phyloP scores from a whole-genome alignment of 2,888 invertebrate species.

The Electrophaes corylata region DNA sequence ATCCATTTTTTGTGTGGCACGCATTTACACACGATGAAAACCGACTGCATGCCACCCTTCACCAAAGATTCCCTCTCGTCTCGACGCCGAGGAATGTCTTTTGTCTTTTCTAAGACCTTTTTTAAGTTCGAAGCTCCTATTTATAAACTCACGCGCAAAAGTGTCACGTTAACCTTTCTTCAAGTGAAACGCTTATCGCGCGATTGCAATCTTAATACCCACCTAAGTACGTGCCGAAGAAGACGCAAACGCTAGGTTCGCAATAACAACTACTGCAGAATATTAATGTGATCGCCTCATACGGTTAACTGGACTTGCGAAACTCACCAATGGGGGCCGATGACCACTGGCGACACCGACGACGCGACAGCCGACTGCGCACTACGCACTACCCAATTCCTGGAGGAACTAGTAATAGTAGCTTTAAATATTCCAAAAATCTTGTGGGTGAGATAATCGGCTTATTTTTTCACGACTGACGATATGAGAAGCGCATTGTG shows the following conservation, averaged over 20 bases:
- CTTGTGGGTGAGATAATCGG: constrained; percentile 41
- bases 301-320: constrained; percentile 82
- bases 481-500: constrained; percentile 60
- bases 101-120: constrained; percentile 62
- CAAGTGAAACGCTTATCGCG: constrained; percentile 27
- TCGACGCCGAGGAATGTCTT: constrained; percentile 71
- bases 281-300: constrained; percentile 78
- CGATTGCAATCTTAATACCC: constrained; percentile 37
- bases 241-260: constrained; percentile 66
- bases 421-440: constrained; percentile 36
- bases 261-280: constrained; percentile 74
- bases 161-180: constrained; percentile 25
- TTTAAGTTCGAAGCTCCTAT: constrained; percentile 21
- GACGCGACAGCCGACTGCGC: constrained; percentile 45
- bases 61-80: constrained; percentile 72
- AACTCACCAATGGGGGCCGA: constrained; percentile 79
- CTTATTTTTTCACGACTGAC: constrained; percentile 58
- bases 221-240: constrained; percentile 42
- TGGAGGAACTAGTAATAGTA: constrained; percentile 48
- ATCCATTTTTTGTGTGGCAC: constrained; percentile 77
- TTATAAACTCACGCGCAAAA: constrained; percentile 26
- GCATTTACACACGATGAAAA: constrained; percentile 78
- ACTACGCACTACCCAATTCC: constrained; percentile 53
- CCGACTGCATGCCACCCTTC: constrained; percentile 74
- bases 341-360: constrained; percentile 71